Conservation (phyloP, 2,797 vertebrate species). For the Poeciliopsis presidionis region DNA sequence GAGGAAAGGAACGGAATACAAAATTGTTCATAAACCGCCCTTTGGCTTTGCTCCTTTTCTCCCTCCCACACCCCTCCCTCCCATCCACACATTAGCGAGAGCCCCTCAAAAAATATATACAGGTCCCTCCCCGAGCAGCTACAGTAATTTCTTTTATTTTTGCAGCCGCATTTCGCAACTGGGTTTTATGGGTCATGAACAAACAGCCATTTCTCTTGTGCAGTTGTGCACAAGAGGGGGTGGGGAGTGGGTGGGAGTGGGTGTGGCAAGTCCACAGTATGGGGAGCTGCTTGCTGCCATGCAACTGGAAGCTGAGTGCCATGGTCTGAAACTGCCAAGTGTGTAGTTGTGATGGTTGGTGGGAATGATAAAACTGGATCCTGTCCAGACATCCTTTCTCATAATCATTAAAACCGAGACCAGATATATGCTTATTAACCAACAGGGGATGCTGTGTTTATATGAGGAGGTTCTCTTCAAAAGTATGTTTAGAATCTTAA, state of each 20-base stretch:
- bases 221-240: conserved; percentile 13
- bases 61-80: conserved; percentile 19
- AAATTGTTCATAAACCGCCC: conserved; percentile 75
- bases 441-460: conserved; percentile 8
- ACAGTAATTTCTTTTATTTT: conserved; percentile 59
- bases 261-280: conserved; percentile 21
- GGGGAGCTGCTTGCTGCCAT: conserved; percentile 48
- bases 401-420: conserved; percentile 45
- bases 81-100: conserved; percentile 25
- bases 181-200: conserved; percentile 61
- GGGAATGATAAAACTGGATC: conserved; percentile 41
- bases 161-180: conserved; percentile 53
- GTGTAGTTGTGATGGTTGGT: conserved; percentile 49
- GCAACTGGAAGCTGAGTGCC: conserved; percentile 28
- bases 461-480: conserved; percentile 7
- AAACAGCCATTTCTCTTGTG: conserved; percentile 57
- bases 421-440: conserved; percentile 36
- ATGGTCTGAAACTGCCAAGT: conserved; percentile 44
- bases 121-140: conserved; percentile 66
- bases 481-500: conserved; percentile 22
- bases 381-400: conserved; percentile 61
- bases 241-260: conserved; percentile 9
- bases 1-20: conserved; percentile 70
- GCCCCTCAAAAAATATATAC: conserved; percentile 18
- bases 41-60: conserved; percentile 51